phyloP scores from a whole-genome alignment of 2,797 vertebrate genomes.

The Typhlichthys subterraneus region DNA sequence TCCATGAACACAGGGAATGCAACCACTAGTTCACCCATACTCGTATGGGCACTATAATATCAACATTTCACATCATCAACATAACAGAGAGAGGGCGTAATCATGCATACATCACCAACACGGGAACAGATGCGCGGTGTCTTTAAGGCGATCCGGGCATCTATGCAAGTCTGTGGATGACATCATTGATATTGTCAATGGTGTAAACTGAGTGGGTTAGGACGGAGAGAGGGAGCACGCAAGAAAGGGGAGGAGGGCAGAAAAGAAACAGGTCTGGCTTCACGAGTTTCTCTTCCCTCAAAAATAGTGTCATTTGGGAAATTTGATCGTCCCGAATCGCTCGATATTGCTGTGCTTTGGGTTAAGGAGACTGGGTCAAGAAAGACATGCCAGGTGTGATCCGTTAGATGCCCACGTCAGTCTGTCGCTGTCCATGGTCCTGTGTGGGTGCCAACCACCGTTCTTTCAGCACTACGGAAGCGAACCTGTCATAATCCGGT shows the following conservation, averaged over 20 bases:
- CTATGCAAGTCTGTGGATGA: conserved; percentile 74
- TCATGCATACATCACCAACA: not conserved
- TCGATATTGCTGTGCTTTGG: conserved; percentile 9
- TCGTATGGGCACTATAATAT: too few species aligned
- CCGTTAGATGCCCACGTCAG: conserved; percentile 78
- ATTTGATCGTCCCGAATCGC: conserved; percentile 13
- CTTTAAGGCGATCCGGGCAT: conserved; percentile 81
- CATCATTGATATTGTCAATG: conserved; percentile 78
- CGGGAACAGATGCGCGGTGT: conserved; percentile 12
- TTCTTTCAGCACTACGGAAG: conserved; percentile 73
- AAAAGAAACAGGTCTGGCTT: conserved; percentile 38
- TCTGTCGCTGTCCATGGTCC: conserved; percentile 82
- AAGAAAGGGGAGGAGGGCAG: conserved; percentile 23
- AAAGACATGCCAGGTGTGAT: conserved; percentile 65
- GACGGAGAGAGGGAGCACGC: conserved; percentile 35
- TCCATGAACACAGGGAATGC: too few species aligned
- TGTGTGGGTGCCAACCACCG: conserved; percentile 74
- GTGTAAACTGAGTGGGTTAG: conserved; percentile 50
- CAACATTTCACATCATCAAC: too few species aligned
- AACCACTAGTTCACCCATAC: too few species aligned
- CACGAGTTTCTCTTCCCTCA: conserved; percentile 12
- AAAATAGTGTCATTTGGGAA: conserved; percentile 21
- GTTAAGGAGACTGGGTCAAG: conserved; percentile 23
- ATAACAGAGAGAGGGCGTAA: too few species aligned
- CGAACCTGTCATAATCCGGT: conserved; percentile 70